phyloP scores from a whole-genome alignment of 1,140 invertebrate genomes.

The Pteromalus puparum region DNA sequence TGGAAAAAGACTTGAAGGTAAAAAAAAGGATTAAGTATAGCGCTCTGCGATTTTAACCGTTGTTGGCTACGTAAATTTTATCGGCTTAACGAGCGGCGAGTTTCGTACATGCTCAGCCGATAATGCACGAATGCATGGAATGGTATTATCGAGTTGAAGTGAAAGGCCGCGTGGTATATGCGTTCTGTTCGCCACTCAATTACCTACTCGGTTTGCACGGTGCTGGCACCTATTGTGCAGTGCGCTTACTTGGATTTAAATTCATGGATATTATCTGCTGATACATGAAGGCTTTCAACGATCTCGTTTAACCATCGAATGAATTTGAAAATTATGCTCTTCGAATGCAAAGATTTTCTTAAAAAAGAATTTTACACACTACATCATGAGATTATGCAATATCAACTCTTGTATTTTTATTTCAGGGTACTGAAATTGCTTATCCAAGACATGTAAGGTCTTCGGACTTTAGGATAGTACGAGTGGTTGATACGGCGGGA shows the following conservation, averaged over 20 bases:
- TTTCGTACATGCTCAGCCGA: not conserved
- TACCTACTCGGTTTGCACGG: not conserved
- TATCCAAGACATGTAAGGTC: constrained; percentile 79
- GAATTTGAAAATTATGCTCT: not conserved
- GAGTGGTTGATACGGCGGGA: constrained; percentile 84
- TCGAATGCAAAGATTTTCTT: not conserved
- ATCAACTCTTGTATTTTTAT: constrained; percentile 30
- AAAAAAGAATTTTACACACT: not conserved
- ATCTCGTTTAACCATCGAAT: not conserved
- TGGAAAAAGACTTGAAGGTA: constrained; percentile 72
- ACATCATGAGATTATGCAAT: not conserved
- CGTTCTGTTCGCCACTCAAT: not conserved
- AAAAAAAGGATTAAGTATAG: not conserved
- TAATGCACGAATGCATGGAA: not conserved
- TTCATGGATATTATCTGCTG: not conserved
- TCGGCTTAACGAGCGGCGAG: not conserved
- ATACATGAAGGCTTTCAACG: not conserved
- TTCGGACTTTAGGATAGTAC: constrained; percentile 83
- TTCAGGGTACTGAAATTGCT: constrained; percentile 59
- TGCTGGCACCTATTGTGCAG: constrained; percentile 42
- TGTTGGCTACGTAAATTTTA: not conserved
- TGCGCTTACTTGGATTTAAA: not conserved
- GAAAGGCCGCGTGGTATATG: not conserved
- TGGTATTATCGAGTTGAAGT: not conserved
- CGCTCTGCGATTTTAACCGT: not conserved